Conservation (phyloP, 2,888 invertebrate genomes). For the Lycaena phlaeas region DNA sequence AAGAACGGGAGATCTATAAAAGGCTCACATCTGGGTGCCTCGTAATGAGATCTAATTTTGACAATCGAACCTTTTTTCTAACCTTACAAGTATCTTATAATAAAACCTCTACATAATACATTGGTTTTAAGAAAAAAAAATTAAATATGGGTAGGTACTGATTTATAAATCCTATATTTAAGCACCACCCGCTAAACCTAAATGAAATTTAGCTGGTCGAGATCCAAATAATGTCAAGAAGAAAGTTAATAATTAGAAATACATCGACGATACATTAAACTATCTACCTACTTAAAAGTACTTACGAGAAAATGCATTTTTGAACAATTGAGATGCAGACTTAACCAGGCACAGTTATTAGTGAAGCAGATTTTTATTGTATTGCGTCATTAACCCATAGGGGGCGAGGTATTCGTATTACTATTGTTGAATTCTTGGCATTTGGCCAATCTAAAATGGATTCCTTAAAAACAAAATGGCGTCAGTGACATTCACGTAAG, state of each 20-base stretch:
- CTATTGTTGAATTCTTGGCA: neutral
- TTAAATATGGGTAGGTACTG: constrained; percentile 43
- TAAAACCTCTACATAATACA: constrained; percentile 50
- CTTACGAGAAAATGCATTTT: constrained; percentile 43
- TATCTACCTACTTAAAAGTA: constrained; percentile 52
- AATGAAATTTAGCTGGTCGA: constrained; percentile 37
- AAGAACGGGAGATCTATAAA: constrained; percentile 56
- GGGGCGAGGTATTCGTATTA: neutral
- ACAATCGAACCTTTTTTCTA: constrained; percentile 51
- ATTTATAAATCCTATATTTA: constrained; percentile 37
- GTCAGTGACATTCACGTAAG: neutral
- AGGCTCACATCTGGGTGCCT: constrained; percentile 42
- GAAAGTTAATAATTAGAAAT: constrained; percentile 34
- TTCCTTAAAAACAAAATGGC: neutral
- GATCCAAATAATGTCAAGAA: constrained; percentile 46
- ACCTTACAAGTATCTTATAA: constrained; percentile 38
- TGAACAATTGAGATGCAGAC: constrained; percentile 21
- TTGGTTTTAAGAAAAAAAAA: constrained; percentile 34
- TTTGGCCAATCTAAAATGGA: neutral
- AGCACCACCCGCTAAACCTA: constrained; percentile 56
- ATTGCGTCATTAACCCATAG: neutral
- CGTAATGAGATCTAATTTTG: constrained; percentile 64
- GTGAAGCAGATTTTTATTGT: neutral
- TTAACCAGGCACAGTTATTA: neutral
- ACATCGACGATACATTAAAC: constrained; percentile 37